Conservation (phyloP, 2,797 vertebrate species). For the Lemur catta region DNA sequence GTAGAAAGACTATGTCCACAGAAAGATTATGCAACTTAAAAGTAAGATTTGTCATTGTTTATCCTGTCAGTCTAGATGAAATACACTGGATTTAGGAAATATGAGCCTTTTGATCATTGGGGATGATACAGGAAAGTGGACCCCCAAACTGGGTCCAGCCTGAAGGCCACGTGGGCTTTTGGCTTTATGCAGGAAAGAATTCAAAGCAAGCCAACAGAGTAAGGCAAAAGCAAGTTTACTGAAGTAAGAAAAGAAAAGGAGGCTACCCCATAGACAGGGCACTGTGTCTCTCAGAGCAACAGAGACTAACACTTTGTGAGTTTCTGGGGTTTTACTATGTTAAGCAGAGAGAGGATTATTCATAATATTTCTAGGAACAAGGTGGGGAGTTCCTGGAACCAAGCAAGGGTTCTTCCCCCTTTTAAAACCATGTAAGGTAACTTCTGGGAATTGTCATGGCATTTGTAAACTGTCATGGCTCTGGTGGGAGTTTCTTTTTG, state of each 20-base stretch:
- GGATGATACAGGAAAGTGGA: not conserved
- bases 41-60: not conserved
- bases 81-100: not conserved
- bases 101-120: not conserved
- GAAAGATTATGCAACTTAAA: not conserved
- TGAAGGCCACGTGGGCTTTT: not conserved
- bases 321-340: not conserved
- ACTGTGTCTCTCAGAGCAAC: not conserved
- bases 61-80: not conserved
- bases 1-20: not conserved
- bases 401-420: not conserved
- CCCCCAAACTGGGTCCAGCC: not conserved
- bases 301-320: not conserved
- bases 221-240: not conserved
- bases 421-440: not conserved
- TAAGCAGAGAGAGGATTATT: not conserved
- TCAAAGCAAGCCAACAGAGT: not conserved
- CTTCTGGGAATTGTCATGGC: not conserved
- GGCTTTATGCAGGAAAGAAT: not conserved
- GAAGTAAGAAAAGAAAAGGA: not conserved
- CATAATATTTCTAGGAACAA: not conserved
- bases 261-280: not conserved
- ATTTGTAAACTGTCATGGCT: not conserved
- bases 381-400: not conserved
- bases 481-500: not conserved